Percentiles rank a stretch among this genome's conserved stretches.
phyloP scores from a whole-genome alignment of 2,113 vertebrate species.

The Sigmodon hispidus region DNA sequence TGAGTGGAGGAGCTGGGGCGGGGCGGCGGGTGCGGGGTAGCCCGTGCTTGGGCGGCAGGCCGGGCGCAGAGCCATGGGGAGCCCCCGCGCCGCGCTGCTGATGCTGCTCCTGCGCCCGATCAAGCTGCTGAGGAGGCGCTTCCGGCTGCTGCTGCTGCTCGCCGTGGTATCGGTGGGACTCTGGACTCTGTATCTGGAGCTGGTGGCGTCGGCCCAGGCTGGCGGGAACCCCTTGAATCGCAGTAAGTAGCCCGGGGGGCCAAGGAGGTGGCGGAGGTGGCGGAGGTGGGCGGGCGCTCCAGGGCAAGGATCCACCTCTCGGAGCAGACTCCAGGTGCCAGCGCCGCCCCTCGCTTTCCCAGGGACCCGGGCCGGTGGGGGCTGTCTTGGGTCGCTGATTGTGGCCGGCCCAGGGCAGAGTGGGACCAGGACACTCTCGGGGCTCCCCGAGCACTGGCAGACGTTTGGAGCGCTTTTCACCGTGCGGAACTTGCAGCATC shows the following conservation, averaged over 20 bases:
- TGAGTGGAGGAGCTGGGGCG: conserved; percentile 39
- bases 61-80: conserved; percentile 67
- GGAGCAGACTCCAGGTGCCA: background rate
- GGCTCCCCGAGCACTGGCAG: background rate
- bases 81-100: conserved; percentile 69
- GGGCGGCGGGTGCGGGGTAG: conserved; percentile 20
- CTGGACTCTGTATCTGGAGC: conserved; percentile 85
- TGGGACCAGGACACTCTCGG: background rate
- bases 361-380: background rate
- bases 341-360: background rate
- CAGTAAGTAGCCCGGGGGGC: conserved; percentile 79
- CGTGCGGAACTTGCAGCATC: background rate
- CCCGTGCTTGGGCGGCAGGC: background rate
- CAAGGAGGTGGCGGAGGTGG: background rate
- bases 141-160: conserved; percentile 81
- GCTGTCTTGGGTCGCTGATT: background rate
- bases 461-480: background rate
- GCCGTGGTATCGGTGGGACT: conserved; percentile 80
- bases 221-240: conserved; percentile 74
- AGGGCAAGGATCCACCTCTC: background rate
- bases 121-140: conserved; percentile 81
- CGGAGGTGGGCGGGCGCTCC: background rate
- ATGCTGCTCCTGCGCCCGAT: conserved; percentile 74
- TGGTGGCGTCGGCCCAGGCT: conserved; percentile 77
- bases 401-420: background rate